Evolutionary conservation across 30 jellyfish, hydroid and myxozoan genomes (phyloP), one percentile per base, ranked within the genome.

Genomic region (Turritopsis dohrnii): DNA sequence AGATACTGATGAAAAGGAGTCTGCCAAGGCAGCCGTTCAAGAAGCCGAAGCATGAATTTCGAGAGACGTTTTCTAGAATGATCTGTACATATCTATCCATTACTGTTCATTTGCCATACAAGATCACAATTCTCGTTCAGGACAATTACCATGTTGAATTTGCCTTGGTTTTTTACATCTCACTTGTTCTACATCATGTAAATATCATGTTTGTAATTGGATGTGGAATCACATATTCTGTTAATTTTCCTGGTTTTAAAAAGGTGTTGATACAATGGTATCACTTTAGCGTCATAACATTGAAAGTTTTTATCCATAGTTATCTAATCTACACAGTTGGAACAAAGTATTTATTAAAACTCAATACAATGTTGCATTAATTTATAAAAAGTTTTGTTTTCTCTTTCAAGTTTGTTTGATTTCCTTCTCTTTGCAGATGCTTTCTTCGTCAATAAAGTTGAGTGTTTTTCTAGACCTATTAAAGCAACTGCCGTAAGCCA

Each of bases 11-110:
- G 77, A 9, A 69, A 69, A 16, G 8, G 77, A 69, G 31, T n/a
- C 77, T n/a, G 77, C 77, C 22, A 69, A 69, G 30, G 77, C 77
- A n/a, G 77, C 77, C 9, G 77, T 69, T 69, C 77, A 69, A 69
- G 77, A 69, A 69, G 77, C 77, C 9, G 77, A 69, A 27, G 77
- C 77, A 7, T 69, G 19, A 69, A 69, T n/a, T 69, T 27, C 16
- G 17, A 13, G 13, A 41, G 13, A 9, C 31, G 9, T 69, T 69
- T 69, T 69, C 19, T 7, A 69, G 19, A n/a, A n/a, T 69, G 77
- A 23, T n/a, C 28, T 69, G 77, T 69, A 69, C 28, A 69, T 69
- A 69, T 60, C 0, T 23, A 60, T 69, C 77, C 77, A 7, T 69
- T 41, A 3, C 13, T 41, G 60, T 41, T 41, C 60, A 41, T 41